phyloP scores from a whole-genome alignment of 2,797 vertebrate genomes.

The Selene dorsalis region DNA sequence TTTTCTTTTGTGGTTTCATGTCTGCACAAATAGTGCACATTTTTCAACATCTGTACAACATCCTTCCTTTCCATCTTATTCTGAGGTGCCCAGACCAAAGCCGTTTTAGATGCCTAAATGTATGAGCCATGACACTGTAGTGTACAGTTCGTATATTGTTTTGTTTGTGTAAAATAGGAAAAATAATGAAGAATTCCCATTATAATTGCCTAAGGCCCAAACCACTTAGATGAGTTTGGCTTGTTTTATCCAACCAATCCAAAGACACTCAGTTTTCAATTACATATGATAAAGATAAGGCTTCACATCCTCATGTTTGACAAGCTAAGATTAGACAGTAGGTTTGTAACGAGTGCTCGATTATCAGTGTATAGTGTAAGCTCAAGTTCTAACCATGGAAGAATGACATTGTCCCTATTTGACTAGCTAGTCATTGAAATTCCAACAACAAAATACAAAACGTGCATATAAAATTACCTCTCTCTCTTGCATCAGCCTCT shows the following conservation, averaged over 20 bases:
- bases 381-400: background rate
- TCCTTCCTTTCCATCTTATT: background rate
- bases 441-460: background rate
- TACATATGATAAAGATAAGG: background rate
- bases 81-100: background rate
- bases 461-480: conserved; percentile 87
- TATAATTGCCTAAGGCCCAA: background rate
- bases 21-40: background rate
- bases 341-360: background rate
- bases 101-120: background rate
- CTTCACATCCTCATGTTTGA: background rate
- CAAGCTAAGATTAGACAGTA: background rate
- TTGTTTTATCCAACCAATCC: background rate
- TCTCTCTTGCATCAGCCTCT: conserved; percentile 99
- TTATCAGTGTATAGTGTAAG: no score
- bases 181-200: background rate
- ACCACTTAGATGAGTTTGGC: background rate
- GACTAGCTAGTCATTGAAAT: background rate
- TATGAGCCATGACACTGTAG: background rate
- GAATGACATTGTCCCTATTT: background rate
- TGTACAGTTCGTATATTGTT: no score
- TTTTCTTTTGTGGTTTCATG: background rate
- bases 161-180: background rate
- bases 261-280: no score
- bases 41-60: background rate